Evolutionary conservation across 2,888 invertebrate genomes (phyloP).

Genomic region (Pristionchus mayeri): DNA sequence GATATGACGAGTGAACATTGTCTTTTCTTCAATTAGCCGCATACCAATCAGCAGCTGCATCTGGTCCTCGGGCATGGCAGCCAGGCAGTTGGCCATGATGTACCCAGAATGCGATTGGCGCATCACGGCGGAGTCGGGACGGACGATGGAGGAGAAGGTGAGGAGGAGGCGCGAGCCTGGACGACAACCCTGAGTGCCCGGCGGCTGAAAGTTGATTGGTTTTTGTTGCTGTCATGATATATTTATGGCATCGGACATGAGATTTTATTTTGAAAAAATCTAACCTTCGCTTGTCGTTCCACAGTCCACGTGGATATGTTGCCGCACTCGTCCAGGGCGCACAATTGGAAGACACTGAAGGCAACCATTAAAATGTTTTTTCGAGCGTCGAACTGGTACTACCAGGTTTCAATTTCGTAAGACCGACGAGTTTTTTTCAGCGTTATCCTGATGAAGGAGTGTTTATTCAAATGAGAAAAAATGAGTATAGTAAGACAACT

Average conservation of each 20-base stretch:
- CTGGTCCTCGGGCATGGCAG: constrained; percentile 41
- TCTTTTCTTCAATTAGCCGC: no score
- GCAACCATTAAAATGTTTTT: no score
- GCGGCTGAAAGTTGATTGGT: not conserved
- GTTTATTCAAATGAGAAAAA: no score
- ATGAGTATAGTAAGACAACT: not conserved
- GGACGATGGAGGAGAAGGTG: constrained; percentile 50
- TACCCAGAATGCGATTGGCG: constrained; percentile 23
- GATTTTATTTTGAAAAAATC: not conserved
- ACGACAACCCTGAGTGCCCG: constrained; percentile 32
- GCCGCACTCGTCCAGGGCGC: constrained; percentile 43
- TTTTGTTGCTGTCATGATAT: no score
- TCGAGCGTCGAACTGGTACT: no score
- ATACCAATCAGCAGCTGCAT: constrained; percentile 38
- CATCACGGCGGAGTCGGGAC: constrained; percentile 51
- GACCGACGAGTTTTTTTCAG: no score
- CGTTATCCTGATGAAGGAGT: not conserved
- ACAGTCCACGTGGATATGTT: constrained; percentile 43
- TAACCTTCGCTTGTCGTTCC: constrained; percentile 22
- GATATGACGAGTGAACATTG: no score
- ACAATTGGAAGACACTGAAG: constrained; percentile 25
- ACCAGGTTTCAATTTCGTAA: no score
- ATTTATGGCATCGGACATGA: no score
- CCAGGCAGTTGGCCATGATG: constrained; percentile 43
- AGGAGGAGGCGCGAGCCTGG: constrained; percentile 49